Conservation (phyloP, 2,797 vertebrate genomes). For the Dromococcyx pavoninus region DNA sequence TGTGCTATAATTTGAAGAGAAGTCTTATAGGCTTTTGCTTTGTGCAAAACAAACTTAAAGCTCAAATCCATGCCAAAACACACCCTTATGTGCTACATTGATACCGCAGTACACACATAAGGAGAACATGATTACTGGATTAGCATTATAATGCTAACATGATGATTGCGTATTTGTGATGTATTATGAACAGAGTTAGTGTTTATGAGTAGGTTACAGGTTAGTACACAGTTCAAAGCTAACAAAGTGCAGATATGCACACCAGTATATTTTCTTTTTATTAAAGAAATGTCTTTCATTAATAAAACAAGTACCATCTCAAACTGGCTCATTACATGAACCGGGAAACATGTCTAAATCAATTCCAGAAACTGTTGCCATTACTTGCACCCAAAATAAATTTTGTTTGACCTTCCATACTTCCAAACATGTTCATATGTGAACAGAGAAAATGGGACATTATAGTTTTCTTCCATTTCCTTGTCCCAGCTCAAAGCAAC, state of each 20-base stretch:
- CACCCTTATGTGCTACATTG: background rate
- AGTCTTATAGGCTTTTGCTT: background rate
- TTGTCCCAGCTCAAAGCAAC: background rate
- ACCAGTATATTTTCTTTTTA: background rate
- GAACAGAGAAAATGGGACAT: background rate
- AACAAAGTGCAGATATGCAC: background rate
- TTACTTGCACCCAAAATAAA: background rate
- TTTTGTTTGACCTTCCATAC: background rate
- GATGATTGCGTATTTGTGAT: background rate
- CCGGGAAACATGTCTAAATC: background rate
- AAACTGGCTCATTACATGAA: background rate
- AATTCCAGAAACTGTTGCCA: background rate
- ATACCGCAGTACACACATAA: background rate
- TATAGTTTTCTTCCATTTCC: background rate
- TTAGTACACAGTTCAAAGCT: background rate
- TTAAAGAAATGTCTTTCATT: background rate
- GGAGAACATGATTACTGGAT: background rate
- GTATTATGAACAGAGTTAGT: background rate
- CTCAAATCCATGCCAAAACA: background rate
- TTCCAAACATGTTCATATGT: background rate
- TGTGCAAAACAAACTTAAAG: background rate
- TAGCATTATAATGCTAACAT: background rate
- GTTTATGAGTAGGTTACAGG: background rate
- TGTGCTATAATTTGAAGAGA: background rate
- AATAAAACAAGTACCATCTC: background rate